These are phyloP conservation scores for Amblyornis subalaris DNA, from an alignment of 2,113 vertebrate species.

Conservation along the genomic window DNA sequence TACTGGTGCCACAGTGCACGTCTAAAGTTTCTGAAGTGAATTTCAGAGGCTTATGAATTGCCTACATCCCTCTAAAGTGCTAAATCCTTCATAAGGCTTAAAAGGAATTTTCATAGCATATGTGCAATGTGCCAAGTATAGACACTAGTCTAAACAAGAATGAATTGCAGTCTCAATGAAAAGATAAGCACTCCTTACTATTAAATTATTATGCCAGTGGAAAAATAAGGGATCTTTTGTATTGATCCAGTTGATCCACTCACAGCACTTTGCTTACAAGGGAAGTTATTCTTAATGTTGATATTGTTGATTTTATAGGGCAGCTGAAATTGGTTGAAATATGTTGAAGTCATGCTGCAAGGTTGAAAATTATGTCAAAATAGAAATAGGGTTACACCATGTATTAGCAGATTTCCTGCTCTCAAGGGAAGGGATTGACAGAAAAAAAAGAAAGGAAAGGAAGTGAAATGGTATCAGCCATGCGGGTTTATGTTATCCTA, in stretches of 20 bases:
- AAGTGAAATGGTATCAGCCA: neutral
- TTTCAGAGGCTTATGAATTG: neutral
- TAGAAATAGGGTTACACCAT: neutral
- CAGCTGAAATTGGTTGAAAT: neutral
- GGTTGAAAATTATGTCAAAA: neutral
- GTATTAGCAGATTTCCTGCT: constrained; percentile 12
- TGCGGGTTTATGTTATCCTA: neutral
- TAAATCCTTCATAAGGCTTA: neutral
- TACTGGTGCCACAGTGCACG: neutral
- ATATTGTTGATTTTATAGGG: neutral
- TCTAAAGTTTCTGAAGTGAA: neutral
- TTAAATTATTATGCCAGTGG: neutral
- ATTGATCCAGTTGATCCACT: neutral
- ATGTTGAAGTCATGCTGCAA: neutral
- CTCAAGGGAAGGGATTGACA: neutral
- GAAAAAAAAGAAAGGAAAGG: neutral
- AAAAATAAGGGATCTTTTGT: neutral
- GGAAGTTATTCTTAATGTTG: neutral
- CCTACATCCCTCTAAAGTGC: neutral
- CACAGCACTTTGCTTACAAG: neutral
- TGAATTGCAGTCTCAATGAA: neutral
- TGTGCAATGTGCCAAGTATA: neutral
- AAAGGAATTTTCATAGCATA: neutral
- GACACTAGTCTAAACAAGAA: constrained; percentile 9
- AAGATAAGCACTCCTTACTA: neutral